Evolutionary conservation across 64 coral and sea anemone species (phyloP).

Genomic region (Pocillopora verrucosa): DNA sequence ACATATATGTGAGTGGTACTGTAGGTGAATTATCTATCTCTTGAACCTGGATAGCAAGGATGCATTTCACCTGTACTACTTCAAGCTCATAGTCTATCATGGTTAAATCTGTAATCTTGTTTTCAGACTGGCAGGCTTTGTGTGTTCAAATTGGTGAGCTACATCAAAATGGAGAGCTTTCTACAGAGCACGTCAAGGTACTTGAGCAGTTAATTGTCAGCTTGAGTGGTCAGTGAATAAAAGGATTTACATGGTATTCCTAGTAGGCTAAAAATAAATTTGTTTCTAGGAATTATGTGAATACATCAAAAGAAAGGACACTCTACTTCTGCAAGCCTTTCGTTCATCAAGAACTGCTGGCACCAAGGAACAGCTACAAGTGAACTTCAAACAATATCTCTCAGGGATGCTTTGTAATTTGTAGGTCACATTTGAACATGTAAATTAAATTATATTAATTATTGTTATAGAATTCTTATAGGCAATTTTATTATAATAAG

Average conservation of each 20-base stretch:
- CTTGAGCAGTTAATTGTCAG: not conserved
- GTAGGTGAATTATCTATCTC: too few relatives aligned
- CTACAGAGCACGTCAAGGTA: constrained; percentile 68
- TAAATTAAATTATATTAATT: constrained; percentile 26
- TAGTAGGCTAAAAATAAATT: not conserved
- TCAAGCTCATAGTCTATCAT: too few relatives aligned
- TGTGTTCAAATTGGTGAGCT: constrained; percentile 63
- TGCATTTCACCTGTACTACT: too few relatives aligned
- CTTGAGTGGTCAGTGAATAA: not conserved
- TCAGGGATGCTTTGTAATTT: constrained; percentile 73
- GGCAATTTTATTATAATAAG: constrained; percentile 12
- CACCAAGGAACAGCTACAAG: constrained; percentile 59
- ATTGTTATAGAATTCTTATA: constrained; percentile 9
- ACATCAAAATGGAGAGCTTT: constrained; percentile 57
- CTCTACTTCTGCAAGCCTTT: constrained; percentile 82
- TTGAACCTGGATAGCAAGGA: too few relatives aligned
- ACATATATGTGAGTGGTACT: too few relatives aligned
- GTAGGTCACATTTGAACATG: constrained; percentile 17
- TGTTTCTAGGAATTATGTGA: constrained; percentile 58
- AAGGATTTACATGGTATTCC: not conserved
- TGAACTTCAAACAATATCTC: constrained; percentile 95
- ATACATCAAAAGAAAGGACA: constrained; percentile 82
- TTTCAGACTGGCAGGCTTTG: constrained; percentile 67
- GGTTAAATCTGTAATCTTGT: not conserved
- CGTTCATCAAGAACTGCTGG: constrained; percentile 83